Base-by-base conservation (phyloP, 1,140 invertebrate genomes). In the Sycophila sp. region DNA sequence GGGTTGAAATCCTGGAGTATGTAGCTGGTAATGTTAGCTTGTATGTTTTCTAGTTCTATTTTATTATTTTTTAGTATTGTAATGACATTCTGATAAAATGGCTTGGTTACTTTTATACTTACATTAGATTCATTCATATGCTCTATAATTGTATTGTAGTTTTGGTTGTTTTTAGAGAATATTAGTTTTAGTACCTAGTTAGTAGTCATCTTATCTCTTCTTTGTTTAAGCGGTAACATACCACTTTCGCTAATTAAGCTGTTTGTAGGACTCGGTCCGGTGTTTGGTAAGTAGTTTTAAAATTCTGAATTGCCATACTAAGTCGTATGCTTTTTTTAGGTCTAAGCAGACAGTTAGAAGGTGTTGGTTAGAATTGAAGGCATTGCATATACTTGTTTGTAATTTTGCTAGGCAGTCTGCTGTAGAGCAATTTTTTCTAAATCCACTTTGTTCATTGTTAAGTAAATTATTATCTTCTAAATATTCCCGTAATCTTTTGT, bases 291-390 rank as follows among this genome's bases (percentile, higher is more conserved):
- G 45, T 15, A 64, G 47, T 49, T 71, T 19, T 58, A 71, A 15
- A 11, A 65, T 49, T 59, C 62, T 26, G 1, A 47, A 7, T 65
- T 42, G 32, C 69, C 69, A 65, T 4, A 73, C 47, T 10, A 34
- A 70, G 22, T 80, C n/a, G n/a, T 75, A 77, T 4, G 72, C 75
- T 60, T 79, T 80, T 55, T 78, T 66, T 15, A 77, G 70, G 26
- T 79, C 76, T 42, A 78, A 71, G 17, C 76, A 73, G 10, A 76
- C 60, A 4, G 68, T 45, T 11, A 76, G 22, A 2, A 73, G 28
- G 26, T 76, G 53, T 26, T 74, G 68, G 22, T 72, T 77, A 24
- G 28, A 53, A 11, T 26, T 60, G 49, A 78, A 74, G 4, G 70
- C 74, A 7, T 76, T 38, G 11, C 59, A 42, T n/a, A 78, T 73